Percentiles rank a stretch among this genome's conserved stretches.
These are phyloP conservation scores for Meta bourneti DNA, from an alignment of 2,888 invertebrate genomes.

Conservation along the genomic window DNA sequence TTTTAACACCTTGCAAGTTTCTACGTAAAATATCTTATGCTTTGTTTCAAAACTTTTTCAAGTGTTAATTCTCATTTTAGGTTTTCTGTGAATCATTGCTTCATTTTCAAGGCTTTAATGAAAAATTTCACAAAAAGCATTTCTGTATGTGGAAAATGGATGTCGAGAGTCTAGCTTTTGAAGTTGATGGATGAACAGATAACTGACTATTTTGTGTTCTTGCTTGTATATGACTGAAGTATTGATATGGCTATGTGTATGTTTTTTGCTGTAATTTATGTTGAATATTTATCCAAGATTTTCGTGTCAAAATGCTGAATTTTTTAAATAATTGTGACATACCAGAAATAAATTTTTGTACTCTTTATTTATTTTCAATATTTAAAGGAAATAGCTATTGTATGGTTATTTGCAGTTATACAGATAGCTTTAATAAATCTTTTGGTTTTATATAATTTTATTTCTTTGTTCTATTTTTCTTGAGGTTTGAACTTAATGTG, in stretches of 20 bases:
- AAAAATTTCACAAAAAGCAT: slow-evolving; percentile 47
- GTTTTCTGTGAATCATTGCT: slow-evolving; percentile 29
- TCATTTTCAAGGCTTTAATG: slow-evolving; percentile 29
- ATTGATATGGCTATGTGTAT: neutral
- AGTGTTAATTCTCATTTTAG: slow-evolving; percentile 12
- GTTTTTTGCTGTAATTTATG: slow-evolving; percentile 27
- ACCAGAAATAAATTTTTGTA: neutral
- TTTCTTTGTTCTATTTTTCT: neutral
- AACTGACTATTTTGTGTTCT: slow-evolving; percentile 8
- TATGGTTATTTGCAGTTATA: neutral
- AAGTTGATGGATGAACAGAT: slow-evolving; percentile 10
- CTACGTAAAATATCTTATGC: no score
- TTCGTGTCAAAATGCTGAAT: neutral
- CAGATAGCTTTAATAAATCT: neutral
- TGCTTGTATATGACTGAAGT: neutral
- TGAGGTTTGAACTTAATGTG: no score
- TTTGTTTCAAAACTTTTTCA: no score
- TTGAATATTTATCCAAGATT: slow-evolving; percentile 14
- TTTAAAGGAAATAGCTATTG: neutral
- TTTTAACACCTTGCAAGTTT: no score
- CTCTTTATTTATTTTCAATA: neutral
- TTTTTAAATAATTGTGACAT: neutral
- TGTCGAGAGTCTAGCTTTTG: slow-evolving; percentile 28
- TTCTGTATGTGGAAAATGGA: slow-evolving; percentile 43
- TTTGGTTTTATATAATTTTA: neutral